Base-by-base conservation (phyloP, 2,888 invertebrate species). In the Drosophila mettleri region DNA sequence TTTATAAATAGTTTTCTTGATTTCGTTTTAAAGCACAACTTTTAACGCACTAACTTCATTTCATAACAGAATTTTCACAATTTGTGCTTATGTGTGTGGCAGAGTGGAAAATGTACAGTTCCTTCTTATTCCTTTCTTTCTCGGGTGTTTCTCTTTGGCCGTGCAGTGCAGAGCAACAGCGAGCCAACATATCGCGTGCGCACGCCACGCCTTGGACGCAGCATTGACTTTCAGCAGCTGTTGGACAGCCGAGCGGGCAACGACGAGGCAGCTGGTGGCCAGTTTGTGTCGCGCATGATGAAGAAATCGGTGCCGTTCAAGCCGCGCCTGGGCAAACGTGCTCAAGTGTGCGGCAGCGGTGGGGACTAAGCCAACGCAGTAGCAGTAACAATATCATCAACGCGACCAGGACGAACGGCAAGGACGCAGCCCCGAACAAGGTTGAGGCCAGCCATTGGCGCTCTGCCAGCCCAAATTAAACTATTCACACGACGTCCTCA, bases 161-260 rank as follows among this genome's bases (percentile, higher is more conserved):
- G 3, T 66, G 29, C 66, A 91, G 91, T 91, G 69, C 91, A 91
- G 80, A 87, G 74, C 68, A 83, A 54, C 41, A 80, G 78, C 43
- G 91, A 91, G 66, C 90, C 83, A 48, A 68, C 74, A 34, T 78
- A 85, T 76, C 89, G 90, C 79, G 83, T 89, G 86, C 90, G 90
- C 62, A 93, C 93, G 58, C 93, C 93, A 67, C 92, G 93, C 75
- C 90, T 93, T 65, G 93, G 93, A 45, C 92, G 93, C 72, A 93
- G 93, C 82, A 88, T 91, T 75, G 91, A 91, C 83, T 89, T 90
- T 78, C 90, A 88, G 73, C 84, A 84, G 74, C 69, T 88, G 60
- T 54, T 81, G 46, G 85, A 76, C 29, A 53, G 55, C 7, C 41
- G 63, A 12, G 34, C 48, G 52, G 59, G 63, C 60, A 58, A 59